Percentiles rank a stretch among this genome's conserved stretches.
phyloP scores from a whole-genome alignment of 2,888 invertebrate genomes.

The Bedellia somnulentella region DNA sequence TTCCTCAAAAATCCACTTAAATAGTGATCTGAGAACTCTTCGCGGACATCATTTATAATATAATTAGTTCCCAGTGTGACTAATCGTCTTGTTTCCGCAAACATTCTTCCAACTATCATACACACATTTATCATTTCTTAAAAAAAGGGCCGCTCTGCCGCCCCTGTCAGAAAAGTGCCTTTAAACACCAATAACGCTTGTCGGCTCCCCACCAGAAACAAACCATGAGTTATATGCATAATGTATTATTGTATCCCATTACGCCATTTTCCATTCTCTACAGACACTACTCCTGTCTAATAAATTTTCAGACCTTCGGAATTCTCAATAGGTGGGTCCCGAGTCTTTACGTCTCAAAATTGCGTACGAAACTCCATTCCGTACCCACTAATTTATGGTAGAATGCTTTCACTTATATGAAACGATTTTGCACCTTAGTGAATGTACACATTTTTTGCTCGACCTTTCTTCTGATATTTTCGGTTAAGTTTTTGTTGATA shows the following conservation, averaged over 20 bases:
- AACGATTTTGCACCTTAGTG: slow-evolving; percentile 32
- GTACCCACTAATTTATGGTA: slow-evolving; percentile 24
- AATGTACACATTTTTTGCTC: slow-evolving; percentile 30
- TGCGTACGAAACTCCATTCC: slow-evolving; percentile 25
- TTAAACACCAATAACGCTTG: slow-evolving; percentile 59
- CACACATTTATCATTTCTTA: slow-evolving; percentile 37
- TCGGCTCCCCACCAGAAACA: slow-evolving; percentile 59
- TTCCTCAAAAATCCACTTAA: too few species aligned
- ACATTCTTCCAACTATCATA: slow-evolving; percentile 27
- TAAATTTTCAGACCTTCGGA: slow-evolving; percentile 54
- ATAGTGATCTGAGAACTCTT: too few species aligned
- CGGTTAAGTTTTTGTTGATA: slow-evolving; percentile 46
- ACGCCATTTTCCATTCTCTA: slow-evolving; percentile 61
- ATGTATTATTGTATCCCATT: slow-evolving; percentile 50
- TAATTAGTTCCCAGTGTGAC: not conserved
- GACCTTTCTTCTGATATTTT: slow-evolving; percentile 42
- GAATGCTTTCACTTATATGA: slow-evolving; percentile 16
- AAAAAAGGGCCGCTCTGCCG: slow-evolving; percentile 30
- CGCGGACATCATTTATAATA: too few species aligned
- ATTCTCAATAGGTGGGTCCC: slow-evolving; percentile 55
- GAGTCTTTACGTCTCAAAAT: slow-evolving; percentile 33
- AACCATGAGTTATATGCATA: slow-evolving; percentile 58
- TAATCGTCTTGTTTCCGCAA: slow-evolving; percentile 6
- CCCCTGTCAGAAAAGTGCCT: slow-evolving; percentile 45
- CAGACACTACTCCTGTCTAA: slow-evolving; percentile 57